Conservation (phyloP, 2,113 vertebrate species). For the Callopanchax toddi region DNA sequence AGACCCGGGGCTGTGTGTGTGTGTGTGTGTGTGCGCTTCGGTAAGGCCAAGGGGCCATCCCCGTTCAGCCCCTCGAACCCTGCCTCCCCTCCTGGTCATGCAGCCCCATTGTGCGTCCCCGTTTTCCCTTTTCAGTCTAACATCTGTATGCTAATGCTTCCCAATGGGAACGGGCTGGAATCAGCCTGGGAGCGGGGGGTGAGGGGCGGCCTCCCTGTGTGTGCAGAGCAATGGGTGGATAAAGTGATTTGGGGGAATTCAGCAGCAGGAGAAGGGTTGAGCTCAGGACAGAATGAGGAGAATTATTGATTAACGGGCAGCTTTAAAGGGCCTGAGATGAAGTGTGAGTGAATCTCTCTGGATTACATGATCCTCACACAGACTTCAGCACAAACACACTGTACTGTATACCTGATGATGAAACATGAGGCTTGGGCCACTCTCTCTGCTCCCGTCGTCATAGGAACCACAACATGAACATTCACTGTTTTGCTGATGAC, state of each 20-base stretch:
- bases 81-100: constrained; percentile 56
- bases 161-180: constrained; percentile 56
- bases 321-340: constrained; percentile 3
- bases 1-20: constrained; percentile 11
- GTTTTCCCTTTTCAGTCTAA: constrained; percentile 77
- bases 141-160: constrained; percentile 83
- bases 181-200: constrained; percentile 62
- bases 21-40: constrained; percentile 24
- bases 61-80: constrained; percentile 42
- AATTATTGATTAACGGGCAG: constrained; percentile 24
- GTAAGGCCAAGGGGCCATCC: constrained; percentile 68
- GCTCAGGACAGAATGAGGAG: constrained; percentile 1
- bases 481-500: too few relatives aligned
- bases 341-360: constrained; percentile 5
- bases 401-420: too few relatives aligned
- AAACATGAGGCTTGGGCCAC: too few relatives aligned
- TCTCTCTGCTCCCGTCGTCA: too few relatives aligned
- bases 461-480: too few relatives aligned
- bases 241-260: constrained; percentile 40
- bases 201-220: constrained; percentile 42
- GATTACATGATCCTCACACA: neutral
- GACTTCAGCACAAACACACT: neutral
- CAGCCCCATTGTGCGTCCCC: constrained; percentile 65
- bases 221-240: constrained; percentile 25
- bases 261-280: constrained; percentile 27